phyloP scores from a whole-genome alignment of 2,797 vertebrate species.

The Bryconaethiops microstoma region DNA sequence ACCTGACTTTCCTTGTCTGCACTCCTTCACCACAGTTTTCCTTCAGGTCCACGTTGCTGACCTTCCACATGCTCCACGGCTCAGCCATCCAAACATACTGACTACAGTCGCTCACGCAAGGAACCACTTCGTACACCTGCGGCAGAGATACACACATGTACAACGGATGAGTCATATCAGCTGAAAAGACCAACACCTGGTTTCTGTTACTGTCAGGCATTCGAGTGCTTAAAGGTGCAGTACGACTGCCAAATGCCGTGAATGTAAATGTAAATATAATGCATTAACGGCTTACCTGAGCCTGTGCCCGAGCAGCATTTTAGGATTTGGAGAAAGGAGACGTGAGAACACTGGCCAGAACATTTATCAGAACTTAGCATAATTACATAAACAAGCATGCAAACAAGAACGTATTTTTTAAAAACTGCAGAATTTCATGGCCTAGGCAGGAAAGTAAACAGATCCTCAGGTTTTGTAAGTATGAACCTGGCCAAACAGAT shows the following conservation, averaged over 20 bases:
- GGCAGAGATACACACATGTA: neutral
- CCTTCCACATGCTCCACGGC: constrained; percentile 95
- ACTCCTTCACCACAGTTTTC: constrained; percentile 97
- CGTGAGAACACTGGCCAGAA: constrained; percentile 62
- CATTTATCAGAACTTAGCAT: constrained; percentile 48
- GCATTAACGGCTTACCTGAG: constrained; percentile 74
- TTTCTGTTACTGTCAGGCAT: neutral
- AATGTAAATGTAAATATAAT: neutral
- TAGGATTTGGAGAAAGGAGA: constrained; percentile 61
- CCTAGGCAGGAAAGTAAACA: neutral
- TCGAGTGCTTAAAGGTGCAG: neutral
- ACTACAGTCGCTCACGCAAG: constrained; percentile 93
- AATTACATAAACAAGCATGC: neutral
- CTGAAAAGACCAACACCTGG: neutral
- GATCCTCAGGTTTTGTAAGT: neutral
- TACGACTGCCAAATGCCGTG: neutral
- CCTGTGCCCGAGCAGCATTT: constrained; percentile 70
- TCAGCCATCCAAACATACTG: constrained; percentile 95
- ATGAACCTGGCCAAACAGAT: neutral
- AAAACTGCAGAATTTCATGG: neutral
- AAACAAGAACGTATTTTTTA: neutral
- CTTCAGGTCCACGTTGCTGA: constrained; percentile 90
- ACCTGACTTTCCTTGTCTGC: constrained; percentile 97
- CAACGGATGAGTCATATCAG: neutral
- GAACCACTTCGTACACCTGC: constrained; percentile 97